phyloP scores from a whole-genome alignment of 2,888 invertebrate genomes.

The Tachina grossa region DNA sequence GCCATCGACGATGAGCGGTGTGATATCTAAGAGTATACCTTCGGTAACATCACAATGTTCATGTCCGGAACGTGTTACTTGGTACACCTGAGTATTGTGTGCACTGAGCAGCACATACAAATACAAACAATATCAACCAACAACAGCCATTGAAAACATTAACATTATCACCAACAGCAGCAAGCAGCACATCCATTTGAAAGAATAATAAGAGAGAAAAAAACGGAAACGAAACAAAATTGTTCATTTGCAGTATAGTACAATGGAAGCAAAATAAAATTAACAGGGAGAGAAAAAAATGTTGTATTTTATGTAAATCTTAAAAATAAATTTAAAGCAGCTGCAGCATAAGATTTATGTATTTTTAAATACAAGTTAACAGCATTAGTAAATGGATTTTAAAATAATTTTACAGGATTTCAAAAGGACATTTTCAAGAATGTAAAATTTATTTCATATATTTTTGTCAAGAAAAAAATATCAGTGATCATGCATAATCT shows the following conservation, averaged over 20 bases:
- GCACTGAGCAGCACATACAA: conserved; percentile 79
- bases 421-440: background rate
- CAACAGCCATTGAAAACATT: conserved; percentile 42
- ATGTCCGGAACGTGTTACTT: conserved; percentile 88
- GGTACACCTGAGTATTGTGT: conserved; percentile 86
- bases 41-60: conserved; percentile 89
- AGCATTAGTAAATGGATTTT: background rate
- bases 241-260: conserved; percentile 39
- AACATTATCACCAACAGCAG: conserved; percentile 29
- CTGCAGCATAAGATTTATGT: background rate
- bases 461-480: too few relatives aligned
- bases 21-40: conserved; percentile 88
- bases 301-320: conserved; percentile 48
- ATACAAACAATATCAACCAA: conserved; percentile 4
- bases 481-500: too few relatives aligned
- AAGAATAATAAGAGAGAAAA: conserved; percentile 9
- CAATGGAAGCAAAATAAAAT: conserved; percentile 16
- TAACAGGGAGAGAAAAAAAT: conserved; percentile 60
- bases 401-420: too few relatives aligned
- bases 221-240: conserved; percentile 40
- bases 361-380: conserved; percentile 2
- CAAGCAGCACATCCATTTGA: conserved; percentile 6
- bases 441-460: background rate
- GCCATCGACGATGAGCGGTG: conserved; percentile 87
- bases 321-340: conserved; percentile 12